phyloP scores from a whole-genome alignment of 2,888 invertebrate species.

The Trypoxylon attenuatum region DNA sequence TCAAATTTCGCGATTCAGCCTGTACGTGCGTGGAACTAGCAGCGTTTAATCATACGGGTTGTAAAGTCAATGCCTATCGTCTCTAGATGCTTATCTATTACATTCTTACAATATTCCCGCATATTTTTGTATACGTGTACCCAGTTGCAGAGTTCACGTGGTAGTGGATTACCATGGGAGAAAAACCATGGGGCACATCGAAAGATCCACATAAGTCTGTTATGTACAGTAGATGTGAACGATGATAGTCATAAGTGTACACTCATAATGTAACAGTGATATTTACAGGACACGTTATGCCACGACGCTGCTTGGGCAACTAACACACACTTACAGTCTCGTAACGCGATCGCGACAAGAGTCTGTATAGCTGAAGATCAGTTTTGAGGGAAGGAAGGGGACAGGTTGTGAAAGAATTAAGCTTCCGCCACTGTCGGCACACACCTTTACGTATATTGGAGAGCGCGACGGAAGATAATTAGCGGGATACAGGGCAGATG shows the following conservation, averaged over 20 bases:
- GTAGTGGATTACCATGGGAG: too few species aligned
- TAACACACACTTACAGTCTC: not conserved
- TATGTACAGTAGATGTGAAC: conserved; percentile 31
- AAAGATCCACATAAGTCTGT: conserved; percentile 13
- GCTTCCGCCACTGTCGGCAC: conserved; percentile 23
- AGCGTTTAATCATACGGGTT: too few species aligned
- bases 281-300: conserved; percentile 22
- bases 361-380: not conserved
- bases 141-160: conserved; percentile 32
- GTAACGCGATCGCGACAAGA: too few species aligned
- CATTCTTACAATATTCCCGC: too few species aligned
- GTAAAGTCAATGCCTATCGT: too few species aligned
- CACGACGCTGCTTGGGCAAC: not conserved
- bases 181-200: conserved; percentile 2
- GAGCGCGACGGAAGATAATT: conserved; percentile 2
- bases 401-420: too few species aligned
- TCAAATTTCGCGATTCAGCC: too few species aligned
- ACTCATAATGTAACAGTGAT: conserved; percentile 17
- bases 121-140: conserved; percentile 12
- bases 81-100: too few species aligned
- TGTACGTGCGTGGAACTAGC: too few species aligned
- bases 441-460: conserved; percentile 14
- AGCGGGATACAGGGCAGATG: conserved; percentile 16
- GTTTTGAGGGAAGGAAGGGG: not conserved
- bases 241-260: conserved; percentile 17